phyloP scores from a whole-genome alignment of 2,888 invertebrate species.

The Mellilla xanthometata region DNA sequence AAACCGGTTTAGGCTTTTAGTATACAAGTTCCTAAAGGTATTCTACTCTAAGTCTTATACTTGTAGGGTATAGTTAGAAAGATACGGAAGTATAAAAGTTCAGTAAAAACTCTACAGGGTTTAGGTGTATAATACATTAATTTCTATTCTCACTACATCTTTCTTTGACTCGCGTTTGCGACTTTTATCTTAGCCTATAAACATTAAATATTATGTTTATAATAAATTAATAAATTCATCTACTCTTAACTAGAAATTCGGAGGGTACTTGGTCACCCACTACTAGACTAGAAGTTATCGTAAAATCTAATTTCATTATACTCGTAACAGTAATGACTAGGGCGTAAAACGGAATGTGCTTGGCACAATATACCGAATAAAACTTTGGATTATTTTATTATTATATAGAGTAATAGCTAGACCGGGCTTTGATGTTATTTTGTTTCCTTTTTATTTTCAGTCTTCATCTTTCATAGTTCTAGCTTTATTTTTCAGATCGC shows the following conservation, averaged over 20 bases:
- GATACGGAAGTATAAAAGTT: constrained; percentile 73
- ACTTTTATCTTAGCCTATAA: constrained; percentile 29
- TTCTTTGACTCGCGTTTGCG: constrained; percentile 55
- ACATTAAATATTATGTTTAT: constrained; percentile 33
- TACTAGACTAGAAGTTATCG: constrained; percentile 31
- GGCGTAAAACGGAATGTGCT: constrained; percentile 46
- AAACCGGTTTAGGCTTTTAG: no score
- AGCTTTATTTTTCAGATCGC: constrained; percentile 34
- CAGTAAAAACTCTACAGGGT: constrained; percentile 73
- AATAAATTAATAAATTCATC: constrained; percentile 48
- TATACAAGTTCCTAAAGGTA: no score
- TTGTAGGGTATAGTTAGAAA: constrained; percentile 44
- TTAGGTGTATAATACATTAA: constrained; percentile 66
- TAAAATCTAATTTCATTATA: constrained; percentile 28
- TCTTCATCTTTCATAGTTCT: constrained; percentile 55
- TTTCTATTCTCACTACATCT: constrained; percentile 71
- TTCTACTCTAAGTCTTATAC: constrained; percentile 13
- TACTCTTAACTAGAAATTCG: constrained; percentile 61
- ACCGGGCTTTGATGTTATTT: constrained; percentile 32
- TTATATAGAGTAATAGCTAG: constrained; percentile 12
- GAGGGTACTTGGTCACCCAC: constrained; percentile 60
- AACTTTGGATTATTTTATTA: constrained; percentile 21
- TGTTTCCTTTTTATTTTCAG: constrained; percentile 42
- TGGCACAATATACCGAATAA: constrained; percentile 48
- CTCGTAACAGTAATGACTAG: constrained; percentile 43